Evolutionary conservation across 2,888 invertebrate species (phyloP).

Genomic region (Tinea semifulvella): DNA sequence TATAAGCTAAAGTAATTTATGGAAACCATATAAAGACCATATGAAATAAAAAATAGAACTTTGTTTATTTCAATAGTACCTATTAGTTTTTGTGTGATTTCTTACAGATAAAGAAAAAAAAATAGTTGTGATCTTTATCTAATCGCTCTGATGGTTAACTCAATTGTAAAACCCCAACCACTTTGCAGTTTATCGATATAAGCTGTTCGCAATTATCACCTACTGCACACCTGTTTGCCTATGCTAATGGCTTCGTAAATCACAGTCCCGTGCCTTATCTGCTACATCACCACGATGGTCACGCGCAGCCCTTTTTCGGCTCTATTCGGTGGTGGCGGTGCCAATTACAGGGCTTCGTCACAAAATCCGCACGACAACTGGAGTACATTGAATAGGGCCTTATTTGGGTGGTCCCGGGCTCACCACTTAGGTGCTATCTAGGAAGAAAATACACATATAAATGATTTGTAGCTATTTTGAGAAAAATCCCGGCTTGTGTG

Average conservation of each 20-base stretch:
- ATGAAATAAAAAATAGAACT: no score
- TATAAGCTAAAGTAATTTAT: no score
- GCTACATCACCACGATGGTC: conserved; percentile 19
- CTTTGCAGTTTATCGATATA: neutral
- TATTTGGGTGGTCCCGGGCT: conserved; percentile 22
- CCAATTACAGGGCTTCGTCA: conserved; percentile 24
- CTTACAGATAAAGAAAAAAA: conserved; percentile 1
- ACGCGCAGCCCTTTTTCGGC: conserved; percentile 25
- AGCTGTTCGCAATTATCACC: conserved; percentile 34
- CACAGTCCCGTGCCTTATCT: conserved; percentile 19
- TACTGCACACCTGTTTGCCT: conserved; percentile 36
- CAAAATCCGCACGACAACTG: conserved; percentile 15
- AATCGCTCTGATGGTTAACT: conserved; percentile 26
- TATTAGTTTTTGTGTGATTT: neutral
- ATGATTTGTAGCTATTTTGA: neutral
- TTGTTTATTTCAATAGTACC: no score
- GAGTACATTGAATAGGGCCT: conserved; percentile 18
- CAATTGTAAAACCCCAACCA: neutral
- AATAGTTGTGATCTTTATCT: conserved; percentile 42
- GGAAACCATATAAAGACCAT: no score
- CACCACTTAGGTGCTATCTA: neutral
- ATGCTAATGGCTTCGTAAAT: conserved; percentile 32
- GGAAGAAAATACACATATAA: neutral
- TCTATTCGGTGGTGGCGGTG: conserved; percentile 17
- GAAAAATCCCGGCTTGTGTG: neutral